Percentiles rank a stretch among this genome's conserved stretches.
Conservation (phyloP, 92 coral and sea anemone species). For the Phymanthus crucifer region DNA sequence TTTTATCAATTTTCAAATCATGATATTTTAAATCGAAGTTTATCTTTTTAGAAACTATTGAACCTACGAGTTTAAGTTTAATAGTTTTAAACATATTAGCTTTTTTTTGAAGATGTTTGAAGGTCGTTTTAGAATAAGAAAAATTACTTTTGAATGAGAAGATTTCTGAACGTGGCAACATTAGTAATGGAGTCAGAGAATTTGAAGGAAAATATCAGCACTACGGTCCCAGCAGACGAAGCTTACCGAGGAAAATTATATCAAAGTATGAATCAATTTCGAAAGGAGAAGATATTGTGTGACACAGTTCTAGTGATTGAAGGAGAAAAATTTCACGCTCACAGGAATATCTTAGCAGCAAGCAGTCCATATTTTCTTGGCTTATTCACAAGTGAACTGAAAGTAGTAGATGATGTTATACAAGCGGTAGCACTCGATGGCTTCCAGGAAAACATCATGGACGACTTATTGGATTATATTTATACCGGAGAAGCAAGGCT, state of each 20-base stretch:
- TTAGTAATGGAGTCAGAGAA: conserved; percentile 19
- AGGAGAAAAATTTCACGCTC: conserved; percentile 75
- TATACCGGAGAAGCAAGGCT: conserved; percentile 83
- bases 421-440: conserved; percentile 62
- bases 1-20: neutral
- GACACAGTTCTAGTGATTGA: conserved; percentile 80
- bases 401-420: conserved; percentile 58
- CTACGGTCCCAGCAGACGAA: conserved; percentile 27
- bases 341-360: conserved; percentile 86
- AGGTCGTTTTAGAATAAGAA: neutral
- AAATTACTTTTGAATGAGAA: neutral
- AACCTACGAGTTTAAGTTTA: neutral
- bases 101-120: neutral
- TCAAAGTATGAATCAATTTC: conserved; percentile 64
- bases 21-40: neutral
- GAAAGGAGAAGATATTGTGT: conserved; percentile 76
- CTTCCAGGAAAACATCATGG: conserved; percentile 70
- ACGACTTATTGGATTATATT: conserved; percentile 78
- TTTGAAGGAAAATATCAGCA: conserved; percentile 5
- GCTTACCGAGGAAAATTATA: conserved; percentile 57
- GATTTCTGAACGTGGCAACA: conserved; percentile 3
- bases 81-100: neutral
- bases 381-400: conserved; percentile 88
- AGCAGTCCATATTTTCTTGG: conserved; percentile 87
- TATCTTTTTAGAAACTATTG: neutral